Base-by-base conservation (phyloP, 2,888 invertebrate genomes). In the Synergus japonicus region DNA sequence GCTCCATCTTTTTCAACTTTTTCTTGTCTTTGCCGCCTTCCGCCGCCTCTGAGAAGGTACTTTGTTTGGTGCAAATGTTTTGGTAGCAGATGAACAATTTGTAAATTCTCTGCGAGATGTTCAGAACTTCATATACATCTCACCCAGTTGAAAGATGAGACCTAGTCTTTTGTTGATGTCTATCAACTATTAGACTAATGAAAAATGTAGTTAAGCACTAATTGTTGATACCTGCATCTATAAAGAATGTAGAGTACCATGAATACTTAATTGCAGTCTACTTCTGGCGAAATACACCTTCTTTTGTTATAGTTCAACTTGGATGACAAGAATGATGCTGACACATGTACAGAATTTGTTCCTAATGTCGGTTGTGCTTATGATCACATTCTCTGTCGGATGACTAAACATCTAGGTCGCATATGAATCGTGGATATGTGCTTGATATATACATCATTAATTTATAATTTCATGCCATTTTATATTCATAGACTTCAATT, bases 1-100 rank as follows among this genome's bases (percentile, higher is more conserved):
- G 58, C 63, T 76, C 76, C 60, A 15, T 73, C 60, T 76, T n/a
- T 60, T 29, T 78, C 44, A 49, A 29, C 13, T 54, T 58, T 49
- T 80, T 83, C 77, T 80, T 49, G 58, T 69, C 69, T 73, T 77
- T 79, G 79, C 76, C 46, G 76, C 67, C 67, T 77, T 60, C 67
- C 77, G 54, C 67, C 79, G 58, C 44, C 7, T n/a, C 77, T 37
- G 29, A 54, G 13, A 73, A 73, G 49, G 49, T 46, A 54, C 15
- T 37, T 29, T 46, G 29, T 69, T 37, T 73, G 15, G 54, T 54
- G 9, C 5, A 37, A 73, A 37, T 69, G 49, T 46, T 49, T 29
- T 37, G 2, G 8, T 65, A 54, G n/a, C 54, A n/a, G n/a, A 5
- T 2, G 54, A 64, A 37, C 29, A 64, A 29, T 64, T 64, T 13